A percentile compares a stretch with the other conserved stretches of the same genome.
Conservation (phyloP, 2,113 vertebrate genomes). For the Turdus rufiventris region DNA sequence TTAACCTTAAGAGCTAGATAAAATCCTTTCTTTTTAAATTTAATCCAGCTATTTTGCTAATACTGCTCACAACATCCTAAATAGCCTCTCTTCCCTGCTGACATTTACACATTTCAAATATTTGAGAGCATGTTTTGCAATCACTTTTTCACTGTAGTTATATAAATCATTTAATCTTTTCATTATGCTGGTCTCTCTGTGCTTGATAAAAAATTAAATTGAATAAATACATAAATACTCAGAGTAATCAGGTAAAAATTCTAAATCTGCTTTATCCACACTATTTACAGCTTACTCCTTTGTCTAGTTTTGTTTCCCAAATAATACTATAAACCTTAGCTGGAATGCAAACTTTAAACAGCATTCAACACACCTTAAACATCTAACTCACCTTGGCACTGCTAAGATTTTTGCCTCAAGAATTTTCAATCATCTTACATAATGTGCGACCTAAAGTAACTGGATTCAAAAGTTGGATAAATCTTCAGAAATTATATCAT, state of each 20-base stretch:
- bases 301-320: background rate
- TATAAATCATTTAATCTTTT: background rate
- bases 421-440: background rate
- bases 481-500: background rate
- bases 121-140: background rate
- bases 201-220: background rate
- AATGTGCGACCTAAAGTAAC: background rate
- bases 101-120: background rate
- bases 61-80: background rate
- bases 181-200: background rate
- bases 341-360: background rate
- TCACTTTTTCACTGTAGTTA: background rate
- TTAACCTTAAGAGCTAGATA: background rate
- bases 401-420: background rate
- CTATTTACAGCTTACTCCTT: background rate
- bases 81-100: background rate
- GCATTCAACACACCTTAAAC: background rate
- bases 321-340: background rate
- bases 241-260: background rate
- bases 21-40: background rate
- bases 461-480: background rate
- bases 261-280: background rate
- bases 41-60: background rate
- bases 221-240: slow-evolving; percentile 3
- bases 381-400: background rate